Evolutionary conservation across 2,797 vertebrate species (phyloP), one percentile per base, ranked within the genome.

Genomic region (Coccyzus lansbergi): DNA sequence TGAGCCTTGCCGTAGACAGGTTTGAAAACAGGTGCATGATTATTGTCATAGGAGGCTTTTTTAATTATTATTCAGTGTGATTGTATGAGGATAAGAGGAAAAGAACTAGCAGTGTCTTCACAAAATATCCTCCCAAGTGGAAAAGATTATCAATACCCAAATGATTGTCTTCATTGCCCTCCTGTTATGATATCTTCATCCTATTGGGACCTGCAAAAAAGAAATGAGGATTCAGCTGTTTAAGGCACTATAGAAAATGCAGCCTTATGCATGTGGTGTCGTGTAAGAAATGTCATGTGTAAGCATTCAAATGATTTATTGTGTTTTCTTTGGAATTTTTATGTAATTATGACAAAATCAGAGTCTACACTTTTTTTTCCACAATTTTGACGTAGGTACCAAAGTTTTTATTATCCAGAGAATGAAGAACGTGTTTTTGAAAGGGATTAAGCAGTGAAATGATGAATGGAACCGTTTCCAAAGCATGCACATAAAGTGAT

Each of bases 131-230:
- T 95, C 79, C 44, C 34, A 52, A 86, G 91, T 2, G 17, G 51
- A 81, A 79, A 88, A 90, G 65, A 38, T 93, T 86, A 60, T 63
- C 69, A 64, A 90, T 83, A 90, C 79, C 55, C 80, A 88, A 93
- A 92, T 90, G 70, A 93, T 94, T 71, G 42, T 92, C 88, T 93
- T 96, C 70, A 56, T 72, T 87, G 92, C 90, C 79, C 80, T 63
- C 63, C 64, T 49, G 77, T 69, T 68, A 77, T 29, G 33, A 97
- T 95, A 97, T 77, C 97, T 96, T 89, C 88, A 92, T 81, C 92
- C 53, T 74, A 93, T 80, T 52, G 97, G 95, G 49, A 98, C 93
- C 98, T 98, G 96, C 36, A 94, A 95, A 81, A 93, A 36, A 95
- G 51, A 94, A 88, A 92, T 12, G 69, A 92, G 17, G 49, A 76